A percentile compares a stretch with the other conserved stretches of the same genome.
Conservation (phyloP, 2,797 vertebrate species). For the Linurgus olivaceus region DNA sequence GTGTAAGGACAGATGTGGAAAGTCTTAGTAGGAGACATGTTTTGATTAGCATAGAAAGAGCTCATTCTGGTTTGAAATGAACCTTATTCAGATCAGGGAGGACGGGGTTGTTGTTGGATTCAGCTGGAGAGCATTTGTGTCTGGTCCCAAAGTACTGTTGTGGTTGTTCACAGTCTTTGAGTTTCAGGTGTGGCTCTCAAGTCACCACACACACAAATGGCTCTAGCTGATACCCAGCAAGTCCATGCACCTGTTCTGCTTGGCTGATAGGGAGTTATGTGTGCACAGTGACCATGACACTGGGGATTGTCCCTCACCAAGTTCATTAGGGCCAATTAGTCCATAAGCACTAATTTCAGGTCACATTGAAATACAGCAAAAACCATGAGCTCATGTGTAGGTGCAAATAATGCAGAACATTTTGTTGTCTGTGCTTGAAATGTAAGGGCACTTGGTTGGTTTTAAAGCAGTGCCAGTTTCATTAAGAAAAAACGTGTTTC, state of each 20-base stretch:
- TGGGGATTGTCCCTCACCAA: not conserved
- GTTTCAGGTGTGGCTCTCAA: not conserved
- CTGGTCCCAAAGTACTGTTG: not conserved
- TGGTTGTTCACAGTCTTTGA: not conserved
- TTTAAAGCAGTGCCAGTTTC: not conserved
- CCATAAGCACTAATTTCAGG: not conserved
- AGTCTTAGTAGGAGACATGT: not conserved
- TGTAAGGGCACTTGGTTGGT: not conserved
- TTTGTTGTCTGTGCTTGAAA: not conserved
- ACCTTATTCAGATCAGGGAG: not conserved
- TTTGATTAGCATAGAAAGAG: not conserved
- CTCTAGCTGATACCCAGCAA: not conserved
- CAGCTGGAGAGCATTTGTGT: not conserved
- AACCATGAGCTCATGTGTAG: not conserved
- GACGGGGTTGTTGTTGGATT: not conserved
- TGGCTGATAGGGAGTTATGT: not conserved
- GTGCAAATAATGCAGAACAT: not conserved
- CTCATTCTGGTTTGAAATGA: not conserved
- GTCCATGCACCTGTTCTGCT: not conserved
- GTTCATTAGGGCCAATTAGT: not conserved
- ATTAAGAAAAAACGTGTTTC: not conserved
- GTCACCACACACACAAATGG: not conserved
- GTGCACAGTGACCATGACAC: not conserved
- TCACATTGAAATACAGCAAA: not conserved
- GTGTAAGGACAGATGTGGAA: not conserved